phyloP scores from a whole-genome alignment of 2,113 vertebrate genomes.

The Myxocyprinus asiaticus region DNA sequence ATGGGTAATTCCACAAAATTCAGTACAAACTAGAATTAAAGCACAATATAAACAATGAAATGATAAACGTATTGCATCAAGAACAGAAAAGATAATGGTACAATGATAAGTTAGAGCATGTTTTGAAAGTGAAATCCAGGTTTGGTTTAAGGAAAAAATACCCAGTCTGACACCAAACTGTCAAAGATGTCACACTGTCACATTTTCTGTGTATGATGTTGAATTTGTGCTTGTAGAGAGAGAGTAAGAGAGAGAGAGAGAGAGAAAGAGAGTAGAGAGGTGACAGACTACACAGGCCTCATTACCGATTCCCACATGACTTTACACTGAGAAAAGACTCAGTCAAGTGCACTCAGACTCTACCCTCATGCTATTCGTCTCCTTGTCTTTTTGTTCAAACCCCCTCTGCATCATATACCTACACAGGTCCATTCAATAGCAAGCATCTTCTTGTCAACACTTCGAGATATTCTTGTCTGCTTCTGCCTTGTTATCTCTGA shows the following conservation, averaged over 20 bases:
- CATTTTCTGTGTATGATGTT: conserved; percentile 57
- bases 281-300: conserved; percentile 51
- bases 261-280: conserved; percentile 47
- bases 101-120: background rate
- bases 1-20: too few relatives aligned
- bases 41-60: too few relatives aligned
- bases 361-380: conserved; percentile 32
- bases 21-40: too few relatives aligned
- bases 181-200: conserved; percentile 77
- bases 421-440: conserved; percentile 37
- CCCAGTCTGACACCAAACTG: conserved; percentile 78
- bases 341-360: conserved; percentile 52
- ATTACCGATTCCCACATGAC: conserved; percentile 53
- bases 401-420: conserved; percentile 27
- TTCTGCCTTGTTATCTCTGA: conserved; percentile 23
- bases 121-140: conserved; percentile 22
- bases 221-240: conserved; percentile 17
- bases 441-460: conserved; percentile 26
- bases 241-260: too few relatives aligned
- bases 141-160: conserved; percentile 37
- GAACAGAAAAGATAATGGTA: background rate
- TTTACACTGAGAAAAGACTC: conserved; percentile 46
- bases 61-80: background rate
- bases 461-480: conserved; percentile 39
- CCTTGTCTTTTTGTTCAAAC: conserved; percentile 24